Conservation (phyloP, 2,113 vertebrate genomes). For the Laticauda colubrina region DNA sequence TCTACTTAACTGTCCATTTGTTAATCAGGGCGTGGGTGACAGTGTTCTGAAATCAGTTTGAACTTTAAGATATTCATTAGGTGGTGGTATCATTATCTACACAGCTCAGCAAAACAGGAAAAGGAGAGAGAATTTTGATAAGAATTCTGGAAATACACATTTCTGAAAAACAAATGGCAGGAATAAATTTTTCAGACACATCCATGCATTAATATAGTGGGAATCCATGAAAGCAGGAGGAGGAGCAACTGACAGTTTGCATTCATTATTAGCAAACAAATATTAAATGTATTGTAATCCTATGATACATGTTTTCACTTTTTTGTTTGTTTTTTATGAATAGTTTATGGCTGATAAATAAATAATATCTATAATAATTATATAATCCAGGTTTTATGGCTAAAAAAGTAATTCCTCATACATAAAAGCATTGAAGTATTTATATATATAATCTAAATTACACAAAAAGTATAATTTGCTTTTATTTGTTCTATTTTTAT, state of each 20-base stretch:
- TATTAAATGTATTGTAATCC: not conserved
- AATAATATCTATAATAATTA: not conserved
- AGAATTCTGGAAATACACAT: not conserved
- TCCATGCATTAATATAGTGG: not conserved
- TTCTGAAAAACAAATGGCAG: not conserved
- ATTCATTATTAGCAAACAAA: not conserved
- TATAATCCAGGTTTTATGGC: not conserved
- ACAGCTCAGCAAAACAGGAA: not conserved
- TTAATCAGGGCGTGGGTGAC: slow-evolving; percentile 7
- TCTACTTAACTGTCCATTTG: slow-evolving; percentile 13
- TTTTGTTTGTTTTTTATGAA: not conserved
- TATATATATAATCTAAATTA: too few relatives aligned
- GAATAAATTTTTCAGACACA: not conserved
- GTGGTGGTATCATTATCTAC: not conserved
- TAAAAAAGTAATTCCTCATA: not conserved
- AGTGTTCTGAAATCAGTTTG: slow-evolving; percentile 15
- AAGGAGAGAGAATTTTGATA: not conserved
- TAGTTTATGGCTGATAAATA: not conserved
- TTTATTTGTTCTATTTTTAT: not conserved
- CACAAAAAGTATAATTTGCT: not conserved
- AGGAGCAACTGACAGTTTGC: not conserved
- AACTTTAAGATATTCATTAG: slow-evolving; percentile 26
- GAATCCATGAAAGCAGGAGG: not conserved
- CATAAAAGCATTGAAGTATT: slow-evolving; percentile 14
- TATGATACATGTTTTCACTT: not conserved